phyloP scores from a whole-genome alignment of 1,140 invertebrate genomes.

The Oppia nitens region DNA sequence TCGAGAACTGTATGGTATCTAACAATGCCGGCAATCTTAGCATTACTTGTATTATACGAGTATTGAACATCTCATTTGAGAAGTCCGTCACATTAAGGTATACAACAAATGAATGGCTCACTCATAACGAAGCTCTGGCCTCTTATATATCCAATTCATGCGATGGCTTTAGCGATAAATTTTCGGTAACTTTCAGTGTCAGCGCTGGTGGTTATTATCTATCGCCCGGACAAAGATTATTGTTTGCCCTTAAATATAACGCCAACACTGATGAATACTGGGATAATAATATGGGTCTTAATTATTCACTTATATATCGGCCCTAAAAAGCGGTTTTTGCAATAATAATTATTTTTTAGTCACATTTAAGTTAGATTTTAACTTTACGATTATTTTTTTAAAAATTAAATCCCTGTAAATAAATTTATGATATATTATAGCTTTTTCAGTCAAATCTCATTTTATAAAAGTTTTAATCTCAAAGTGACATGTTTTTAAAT shows the following conservation, averaged over 20 bases:
- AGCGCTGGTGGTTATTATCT: conserved; percentile 10
- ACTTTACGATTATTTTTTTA: too few relatives aligned
- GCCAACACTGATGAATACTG: conserved; percentile 58
- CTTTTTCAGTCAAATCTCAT: too few relatives aligned
- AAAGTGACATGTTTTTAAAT: too few relatives aligned
- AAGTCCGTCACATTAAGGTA: conserved; percentile 76
- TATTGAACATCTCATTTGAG: conserved; percentile 74
- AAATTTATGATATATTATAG: too few relatives aligned
- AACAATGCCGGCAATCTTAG: conserved; percentile 46
- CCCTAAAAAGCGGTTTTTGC: neutral
- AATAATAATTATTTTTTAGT: too few relatives aligned
- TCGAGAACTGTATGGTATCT: conserved; percentile 63
- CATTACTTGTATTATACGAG: conserved; percentile 68
- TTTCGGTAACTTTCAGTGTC: conserved; percentile 53
- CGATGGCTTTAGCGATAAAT: conserved; percentile 71
- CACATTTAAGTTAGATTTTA: too few relatives aligned
- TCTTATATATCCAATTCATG: conserved; percentile 70
- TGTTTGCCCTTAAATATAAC: conserved; percentile 64
- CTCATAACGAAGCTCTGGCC: conserved; percentile 53
- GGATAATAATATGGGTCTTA: conserved; percentile 69
- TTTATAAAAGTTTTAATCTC: too few relatives aligned
- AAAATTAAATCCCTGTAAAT: too few relatives aligned
- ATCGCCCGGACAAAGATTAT: conserved; percentile 43
- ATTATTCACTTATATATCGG: conserved; percentile 49
- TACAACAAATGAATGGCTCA: conserved; percentile 66